These are phyloP conservation scores for Acanthacorydalis orientalis DNA, from an alignment of 2,888 invertebrate species.

Conservation along the genomic window DNA sequence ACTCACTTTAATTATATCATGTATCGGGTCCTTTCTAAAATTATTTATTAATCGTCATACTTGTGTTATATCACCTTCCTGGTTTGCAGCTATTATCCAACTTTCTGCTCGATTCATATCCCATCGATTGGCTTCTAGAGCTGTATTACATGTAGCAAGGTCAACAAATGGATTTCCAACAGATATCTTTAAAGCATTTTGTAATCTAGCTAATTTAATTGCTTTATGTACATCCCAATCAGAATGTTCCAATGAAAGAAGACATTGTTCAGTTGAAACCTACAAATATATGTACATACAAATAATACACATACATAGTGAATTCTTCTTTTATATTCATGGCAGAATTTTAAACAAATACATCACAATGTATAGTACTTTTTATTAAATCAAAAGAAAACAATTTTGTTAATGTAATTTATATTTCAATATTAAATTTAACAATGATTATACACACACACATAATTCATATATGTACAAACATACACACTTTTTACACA, in stretches of 20 bases:
- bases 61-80: constrained; percentile 11
- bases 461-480: no score
- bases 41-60: constrained; percentile 7
- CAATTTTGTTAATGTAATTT: no score
- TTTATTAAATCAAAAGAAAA: no score
- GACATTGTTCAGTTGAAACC: constrained; percentile 58
- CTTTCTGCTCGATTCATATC: constrained; percentile 51
- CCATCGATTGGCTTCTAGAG: constrained; percentile 43
- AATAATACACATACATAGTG: constrained; percentile 4
- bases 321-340: constrained; percentile 10
- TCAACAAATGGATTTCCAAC: constrained; percentile 12
- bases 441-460: no score
- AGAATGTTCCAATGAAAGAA: constrained; percentile 63
- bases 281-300: constrained; percentile 17
- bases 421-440: no score
- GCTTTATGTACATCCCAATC: constrained; percentile 82
- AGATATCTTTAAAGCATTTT: constrained; percentile 23
- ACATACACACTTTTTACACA: no score
- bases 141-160: constrained; percentile 27
- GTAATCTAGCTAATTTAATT: constrained; percentile 62
- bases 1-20: no score
- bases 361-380: no score
- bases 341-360: no score
- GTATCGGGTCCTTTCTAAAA: no score
- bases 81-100: constrained; percentile 32